Base-by-base conservation (phyloP, 2,113 vertebrate species). In the Megaleporinus macrocephalus region DNA sequence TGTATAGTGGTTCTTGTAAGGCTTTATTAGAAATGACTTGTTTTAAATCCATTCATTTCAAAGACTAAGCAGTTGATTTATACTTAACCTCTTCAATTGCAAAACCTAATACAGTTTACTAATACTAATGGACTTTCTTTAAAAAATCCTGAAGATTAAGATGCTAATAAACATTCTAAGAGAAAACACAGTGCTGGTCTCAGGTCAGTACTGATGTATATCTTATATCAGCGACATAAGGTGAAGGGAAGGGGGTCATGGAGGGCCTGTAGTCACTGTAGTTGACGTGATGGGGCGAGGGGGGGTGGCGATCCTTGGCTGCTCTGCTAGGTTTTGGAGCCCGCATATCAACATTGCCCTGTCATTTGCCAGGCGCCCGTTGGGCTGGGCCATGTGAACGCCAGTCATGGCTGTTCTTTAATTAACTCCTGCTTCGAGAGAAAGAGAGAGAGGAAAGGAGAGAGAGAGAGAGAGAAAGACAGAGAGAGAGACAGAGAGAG, bases 341-440 rank as follows among this genome's bases (percentile, higher is more conserved):
- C 81, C 72, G 62, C 74, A 81, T 77, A 78, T 82, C 70, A 84
- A 80, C 65, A 61, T 59, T 74, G 82, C 80, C 80, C 78, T 79
- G 81, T 82, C 82, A 84, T 82, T 82, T 87, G 81, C 77, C 76
- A 86, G 87, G 84, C 75, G 84, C 86, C 86, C 59, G 78, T 83
- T 75, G 82, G 86, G 84, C 84, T 87, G 84, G 82, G 70, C 80
- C 53, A 78, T 80, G 71, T 73, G 77, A 85, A 77, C 74, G 75
- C 74, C 76, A 82, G 79, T 82, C 68, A 76, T 73, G 68, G 84
- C 84, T 87, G 82, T 84, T 86, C 86, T 83, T 73, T 85, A 89
- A 87, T 89, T 85, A 87, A 80, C 86, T 85, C 53, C 72, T 81
- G 59, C 73, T 69, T 77, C 6, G 30, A 65, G 65, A 63, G 27